Evolutionary conservation across 2,888 invertebrate species (phyloP).

Genomic region (Acronicta psi): DNA sequence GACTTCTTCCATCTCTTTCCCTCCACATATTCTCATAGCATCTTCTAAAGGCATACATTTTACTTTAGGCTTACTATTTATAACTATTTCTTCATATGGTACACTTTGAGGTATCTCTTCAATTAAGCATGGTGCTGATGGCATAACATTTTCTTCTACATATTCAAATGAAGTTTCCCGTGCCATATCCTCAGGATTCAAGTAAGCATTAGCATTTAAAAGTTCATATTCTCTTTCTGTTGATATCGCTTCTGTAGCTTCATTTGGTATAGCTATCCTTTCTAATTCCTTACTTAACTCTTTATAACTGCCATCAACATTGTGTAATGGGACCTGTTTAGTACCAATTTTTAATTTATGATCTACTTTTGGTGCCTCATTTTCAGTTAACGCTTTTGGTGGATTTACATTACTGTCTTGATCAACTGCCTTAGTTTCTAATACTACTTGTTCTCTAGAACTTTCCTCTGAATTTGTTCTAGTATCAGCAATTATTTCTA

Average conservation of each 20-base stretch:
- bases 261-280: constrained; percentile 54
- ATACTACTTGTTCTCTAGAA: constrained; percentile 14
- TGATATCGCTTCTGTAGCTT: constrained; percentile 27
- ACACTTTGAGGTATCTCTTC: constrained; percentile 55
- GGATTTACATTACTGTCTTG: constrained; percentile 13
- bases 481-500: constrained; percentile 19
- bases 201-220: constrained; percentile 43
- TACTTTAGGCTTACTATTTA: constrained; percentile 58
- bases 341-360: neutral
- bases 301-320: constrained; percentile 50
- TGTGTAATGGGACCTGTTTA: constrained; percentile 4
- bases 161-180: constrained; percentile 24
- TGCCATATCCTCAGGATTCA: constrained; percentile 14
- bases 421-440: constrained; percentile 10
- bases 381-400: constrained; percentile 1
- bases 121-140: constrained; percentile 79
- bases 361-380: neutral
- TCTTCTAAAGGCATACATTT: constrained; percentile 76
- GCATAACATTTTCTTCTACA: constrained; percentile 51
- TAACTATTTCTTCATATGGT: constrained; percentile 38
- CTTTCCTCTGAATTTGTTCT: constrained; percentile 7
- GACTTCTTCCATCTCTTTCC: constrained; percentile 75
- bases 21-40: constrained; percentile 74
- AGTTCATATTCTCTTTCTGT: constrained; percentile 52
- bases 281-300: constrained; percentile 61